These are phyloP conservation scores for Entomyzon cyanotis DNA, from an alignment of 2,113 vertebrate species.

Conservation along the genomic window DNA sequence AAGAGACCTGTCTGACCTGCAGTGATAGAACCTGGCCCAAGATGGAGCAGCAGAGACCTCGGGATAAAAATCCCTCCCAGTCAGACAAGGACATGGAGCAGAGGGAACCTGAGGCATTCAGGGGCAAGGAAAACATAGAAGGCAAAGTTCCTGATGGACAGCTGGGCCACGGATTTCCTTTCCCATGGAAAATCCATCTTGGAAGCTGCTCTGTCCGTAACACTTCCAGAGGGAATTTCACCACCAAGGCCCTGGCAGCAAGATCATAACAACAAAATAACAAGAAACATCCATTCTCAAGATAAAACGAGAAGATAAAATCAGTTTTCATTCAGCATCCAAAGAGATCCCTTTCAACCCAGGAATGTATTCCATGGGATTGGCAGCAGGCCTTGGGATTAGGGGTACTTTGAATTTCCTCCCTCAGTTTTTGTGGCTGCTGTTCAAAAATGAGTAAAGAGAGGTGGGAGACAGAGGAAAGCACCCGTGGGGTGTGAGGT, in stretches of 20 bases:
- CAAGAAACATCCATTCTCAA: not conserved
- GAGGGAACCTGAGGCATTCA: too few species aligned
- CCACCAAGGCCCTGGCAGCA: not conserved
- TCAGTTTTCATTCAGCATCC: not conserved
- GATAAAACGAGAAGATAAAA: not conserved
- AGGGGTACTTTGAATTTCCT: not conserved
- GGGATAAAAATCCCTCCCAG: not conserved
- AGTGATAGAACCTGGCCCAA: not conserved
- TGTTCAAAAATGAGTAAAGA: not conserved
- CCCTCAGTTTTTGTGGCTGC: not conserved
- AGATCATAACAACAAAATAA: rapidly evolving
- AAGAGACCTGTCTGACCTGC: not conserved
- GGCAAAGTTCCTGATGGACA: not conserved
- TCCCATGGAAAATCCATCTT: too few species aligned
- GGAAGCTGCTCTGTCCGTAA: not conserved
- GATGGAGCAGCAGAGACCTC: not conserved
- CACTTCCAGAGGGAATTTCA: not conserved
- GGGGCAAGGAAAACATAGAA: not conserved
- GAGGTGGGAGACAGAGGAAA: not conserved
- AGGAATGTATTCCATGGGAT: not conserved
- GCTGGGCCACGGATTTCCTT: not conserved
- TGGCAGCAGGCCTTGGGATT: not conserved
- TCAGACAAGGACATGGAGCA: not conserved
- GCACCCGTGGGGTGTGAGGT: rapidly evolving
- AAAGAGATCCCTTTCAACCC: not conserved